Conservation (phyloP, 2,113 vertebrate species). For the Oxyruncus cristatus region DNA sequence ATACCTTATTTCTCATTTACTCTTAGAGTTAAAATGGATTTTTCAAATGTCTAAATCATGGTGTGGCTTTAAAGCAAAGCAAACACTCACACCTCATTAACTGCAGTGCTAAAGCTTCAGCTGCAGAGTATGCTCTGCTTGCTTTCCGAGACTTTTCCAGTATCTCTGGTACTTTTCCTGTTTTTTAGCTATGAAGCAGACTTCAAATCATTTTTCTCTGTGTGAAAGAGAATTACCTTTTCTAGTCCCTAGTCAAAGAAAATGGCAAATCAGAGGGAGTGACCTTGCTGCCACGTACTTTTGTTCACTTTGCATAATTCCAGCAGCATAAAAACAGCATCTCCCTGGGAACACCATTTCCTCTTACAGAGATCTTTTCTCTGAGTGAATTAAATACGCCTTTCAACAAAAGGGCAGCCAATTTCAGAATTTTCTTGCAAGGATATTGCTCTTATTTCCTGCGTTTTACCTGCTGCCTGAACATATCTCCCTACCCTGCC, state of each 20-base stretch:
- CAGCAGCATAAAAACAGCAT: not conserved
- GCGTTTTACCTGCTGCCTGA: not conserved
- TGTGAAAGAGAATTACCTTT: constrained; percentile 32
- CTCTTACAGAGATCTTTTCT: not conserved
- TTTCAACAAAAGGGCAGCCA: not conserved
- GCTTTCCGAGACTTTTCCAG: not conserved
- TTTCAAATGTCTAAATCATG: constrained; percentile 6
- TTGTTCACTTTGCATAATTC: constrained; percentile 13
- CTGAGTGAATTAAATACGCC: not conserved
- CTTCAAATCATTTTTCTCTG: not conserved
- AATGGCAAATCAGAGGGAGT: not conserved
- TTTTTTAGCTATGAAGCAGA: not conserved
- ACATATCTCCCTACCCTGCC: fast-evolving
- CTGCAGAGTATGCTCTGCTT: not conserved
- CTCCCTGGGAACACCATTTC: not conserved
- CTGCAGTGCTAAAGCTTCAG: not conserved
- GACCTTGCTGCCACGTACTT: not conserved
- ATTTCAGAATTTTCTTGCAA: not conserved
- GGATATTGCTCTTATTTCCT: not conserved
- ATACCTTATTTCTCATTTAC: not conserved
- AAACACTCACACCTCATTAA: constrained; percentile 24
- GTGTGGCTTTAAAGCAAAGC: constrained; percentile 6
- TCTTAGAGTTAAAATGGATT: not conserved
- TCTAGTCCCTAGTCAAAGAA: not conserved
- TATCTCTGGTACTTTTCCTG: not conserved